These are phyloP conservation scores for Athripsodes cinereus DNA, from an alignment of 2,888 invertebrate species.

Conservation along the genomic window DNA sequence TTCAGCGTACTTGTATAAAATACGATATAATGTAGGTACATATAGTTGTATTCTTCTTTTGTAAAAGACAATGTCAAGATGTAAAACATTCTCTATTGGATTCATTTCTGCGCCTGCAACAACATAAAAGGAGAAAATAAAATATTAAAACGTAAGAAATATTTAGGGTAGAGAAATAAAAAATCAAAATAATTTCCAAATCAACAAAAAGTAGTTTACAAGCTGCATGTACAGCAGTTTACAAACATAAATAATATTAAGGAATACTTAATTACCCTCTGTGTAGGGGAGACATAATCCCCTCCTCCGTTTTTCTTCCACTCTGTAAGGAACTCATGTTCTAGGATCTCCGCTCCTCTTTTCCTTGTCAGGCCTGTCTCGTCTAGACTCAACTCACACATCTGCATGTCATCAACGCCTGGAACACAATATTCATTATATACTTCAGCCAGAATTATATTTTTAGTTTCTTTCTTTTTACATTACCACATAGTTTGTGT, in stretches of 20 bases:
- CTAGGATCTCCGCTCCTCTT: constrained; percentile 92
- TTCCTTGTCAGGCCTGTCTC: constrained; percentile 94
- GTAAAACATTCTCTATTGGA: too few species aligned
- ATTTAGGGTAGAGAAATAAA: too few species aligned
- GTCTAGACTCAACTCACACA: constrained; percentile 95
- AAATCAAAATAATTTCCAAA: not conserved
- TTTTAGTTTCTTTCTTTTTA: too few species aligned
- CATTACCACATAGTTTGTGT: too few species aligned
- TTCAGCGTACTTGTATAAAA: too few species aligned
- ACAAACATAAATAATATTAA: not conserved
- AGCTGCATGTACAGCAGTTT: not conserved
- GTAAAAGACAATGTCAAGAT: too few species aligned
- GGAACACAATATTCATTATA: constrained; percentile 28
- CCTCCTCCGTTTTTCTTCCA: constrained; percentile 83
- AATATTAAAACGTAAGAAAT: too few species aligned
- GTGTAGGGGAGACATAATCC: constrained; percentile 52
- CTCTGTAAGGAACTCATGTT: constrained; percentile 90
- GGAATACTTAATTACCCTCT: constrained; percentile 17
- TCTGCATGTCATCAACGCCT: constrained; percentile 97
- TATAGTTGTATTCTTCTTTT: too few species aligned
- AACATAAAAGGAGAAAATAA: too few species aligned
- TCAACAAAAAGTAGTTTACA: not conserved
- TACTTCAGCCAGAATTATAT: too few species aligned
- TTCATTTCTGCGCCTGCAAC: too few species aligned
- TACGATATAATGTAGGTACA: too few species aligned